Base-by-base conservation (phyloP, 2,113 vertebrate genomes). In the Bubo scandiacus region DNA sequence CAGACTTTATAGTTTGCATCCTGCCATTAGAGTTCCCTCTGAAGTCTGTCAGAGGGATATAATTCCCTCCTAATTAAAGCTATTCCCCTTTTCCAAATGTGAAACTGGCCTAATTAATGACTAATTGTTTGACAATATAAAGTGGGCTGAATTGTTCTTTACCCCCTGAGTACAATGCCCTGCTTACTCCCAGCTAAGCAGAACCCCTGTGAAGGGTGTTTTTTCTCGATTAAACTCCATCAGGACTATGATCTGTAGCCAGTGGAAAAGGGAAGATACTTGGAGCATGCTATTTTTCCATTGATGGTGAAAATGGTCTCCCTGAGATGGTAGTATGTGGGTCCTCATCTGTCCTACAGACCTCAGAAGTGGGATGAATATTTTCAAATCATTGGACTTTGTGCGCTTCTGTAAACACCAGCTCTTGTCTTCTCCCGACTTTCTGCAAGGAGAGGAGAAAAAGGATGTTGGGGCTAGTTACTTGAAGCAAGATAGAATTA, bases 1-100 rank as follows among this genome's bases (percentile, higher is more conserved):
- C 95, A 68, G 92, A 70, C 84, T 95, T 97, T 95, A 95, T 97
- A 80, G 97, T 96, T 97, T 97, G 95, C 87, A 95, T 97, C 96
- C 96, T 97, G 96, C 95, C 96, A 92, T 97, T 97, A 95, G 94
- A 75, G 49, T 95, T 97, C 80, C 80, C 94, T 96, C 95, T 96
- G 95, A 97, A 96, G 96, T 96, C 86, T 87, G 86, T 93, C 91
- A 86, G 83, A 83, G 86, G 89, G 91, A 90, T 84, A 58, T 91
- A 95, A 94, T 92, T 92, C 92, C 61, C 30, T 74, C 81, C 86
- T 93, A 95, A 92, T 95, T 94, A 94, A 96, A 95, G 84, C 83
- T 92, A 45, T 72, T 92, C 84, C 81, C 91, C 58, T 72, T 85
- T 79, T 68, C 86, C 91, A 91, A 94, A 95, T 92, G 86, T 91